Percentiles rank a stretch among this genome's conserved stretches.
phyloP scores from a whole-genome alignment of 2,113 vertebrate genomes.

The Sapayoa aenigma region DNA sequence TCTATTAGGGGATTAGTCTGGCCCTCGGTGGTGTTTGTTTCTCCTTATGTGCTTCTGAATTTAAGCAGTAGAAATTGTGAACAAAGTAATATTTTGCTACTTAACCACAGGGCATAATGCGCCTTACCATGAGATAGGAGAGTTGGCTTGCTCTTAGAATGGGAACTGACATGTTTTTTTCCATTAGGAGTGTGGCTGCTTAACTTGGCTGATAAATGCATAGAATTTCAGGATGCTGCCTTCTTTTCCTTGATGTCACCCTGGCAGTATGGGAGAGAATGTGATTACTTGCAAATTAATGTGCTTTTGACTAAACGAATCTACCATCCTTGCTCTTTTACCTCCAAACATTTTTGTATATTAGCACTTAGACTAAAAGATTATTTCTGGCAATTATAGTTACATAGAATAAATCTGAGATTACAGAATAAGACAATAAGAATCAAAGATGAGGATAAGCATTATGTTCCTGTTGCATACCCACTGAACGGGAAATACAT shows the following conservation, averaged over 20 bases:
- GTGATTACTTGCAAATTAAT: neutral
- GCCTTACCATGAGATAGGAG: neutral
- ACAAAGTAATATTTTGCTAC: neutral
- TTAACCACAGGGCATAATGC: neutral
- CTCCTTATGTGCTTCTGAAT: neutral
- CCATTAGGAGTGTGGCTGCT: neutral
- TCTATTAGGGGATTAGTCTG: neutral
- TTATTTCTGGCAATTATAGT: neutral
- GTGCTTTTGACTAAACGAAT: neutral
- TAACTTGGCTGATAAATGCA: neutral
- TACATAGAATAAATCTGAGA: neutral
- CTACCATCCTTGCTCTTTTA: neutral
- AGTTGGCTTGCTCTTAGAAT: neutral
- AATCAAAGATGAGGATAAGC: accelerated
- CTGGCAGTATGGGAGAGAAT: neutral
- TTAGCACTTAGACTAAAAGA: neutral
- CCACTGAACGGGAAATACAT: neutral
- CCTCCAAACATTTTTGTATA: neutral
- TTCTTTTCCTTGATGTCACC: neutral
- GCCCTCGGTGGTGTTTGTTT: neutral
- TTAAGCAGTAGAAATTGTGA: neutral
- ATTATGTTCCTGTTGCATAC: neutral
- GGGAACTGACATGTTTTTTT: neutral
- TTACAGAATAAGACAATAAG: neutral
- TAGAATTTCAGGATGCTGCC: neutral